phyloP scores from a whole-genome alignment of 2,113 vertebrate genomes.

The Ctenodactylus gundi region DNA sequence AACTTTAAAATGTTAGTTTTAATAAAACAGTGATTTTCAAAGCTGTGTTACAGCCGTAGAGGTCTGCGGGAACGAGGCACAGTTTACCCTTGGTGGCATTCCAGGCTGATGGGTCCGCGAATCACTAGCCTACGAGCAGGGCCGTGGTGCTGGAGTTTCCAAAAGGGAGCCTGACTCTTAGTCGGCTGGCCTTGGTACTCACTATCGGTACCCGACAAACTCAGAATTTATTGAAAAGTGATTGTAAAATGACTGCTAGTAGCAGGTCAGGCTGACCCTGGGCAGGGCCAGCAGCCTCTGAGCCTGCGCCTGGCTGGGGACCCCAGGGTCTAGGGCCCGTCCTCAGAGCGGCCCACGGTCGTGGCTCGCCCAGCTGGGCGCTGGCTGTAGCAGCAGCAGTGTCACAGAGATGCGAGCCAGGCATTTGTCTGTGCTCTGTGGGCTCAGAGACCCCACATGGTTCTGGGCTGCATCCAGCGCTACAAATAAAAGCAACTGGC shows the following conservation, averaged over 20 bases:
- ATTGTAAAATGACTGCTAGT: no score
- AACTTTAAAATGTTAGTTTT: conserved; percentile 58
- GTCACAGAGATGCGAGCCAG: rapidly evolving
- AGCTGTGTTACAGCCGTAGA: not conserved
- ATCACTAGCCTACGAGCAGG: not conserved
- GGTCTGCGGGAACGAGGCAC: not conserved
- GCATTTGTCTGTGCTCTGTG: rapidly evolving
- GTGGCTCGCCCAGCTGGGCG: rapidly evolving
- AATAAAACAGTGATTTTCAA: conserved; percentile 5
- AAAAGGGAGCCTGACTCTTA: not conserved
- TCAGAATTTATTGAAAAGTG: not conserved
- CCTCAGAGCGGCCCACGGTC: rapidly evolving
- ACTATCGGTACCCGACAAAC: not conserved
- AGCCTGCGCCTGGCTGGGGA: not conserved
- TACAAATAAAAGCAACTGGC: not conserved
- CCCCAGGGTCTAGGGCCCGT: rapidly evolving
- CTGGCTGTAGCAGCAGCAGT: rapidly evolving
- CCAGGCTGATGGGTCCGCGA: not conserved
- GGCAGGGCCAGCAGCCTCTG: rapidly evolving
- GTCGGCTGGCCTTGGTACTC: not conserved
- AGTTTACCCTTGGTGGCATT: not conserved
- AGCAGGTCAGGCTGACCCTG: rapidly evolving
- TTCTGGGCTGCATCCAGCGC: rapidly evolving
- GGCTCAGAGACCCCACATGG: no score
- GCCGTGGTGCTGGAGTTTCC: not conserved